Percentiles rank a stretch among this genome's conserved stretches.
phyloP scores from a whole-genome alignment of 2,797 vertebrate genomes.

The Lemur catta region DNA sequence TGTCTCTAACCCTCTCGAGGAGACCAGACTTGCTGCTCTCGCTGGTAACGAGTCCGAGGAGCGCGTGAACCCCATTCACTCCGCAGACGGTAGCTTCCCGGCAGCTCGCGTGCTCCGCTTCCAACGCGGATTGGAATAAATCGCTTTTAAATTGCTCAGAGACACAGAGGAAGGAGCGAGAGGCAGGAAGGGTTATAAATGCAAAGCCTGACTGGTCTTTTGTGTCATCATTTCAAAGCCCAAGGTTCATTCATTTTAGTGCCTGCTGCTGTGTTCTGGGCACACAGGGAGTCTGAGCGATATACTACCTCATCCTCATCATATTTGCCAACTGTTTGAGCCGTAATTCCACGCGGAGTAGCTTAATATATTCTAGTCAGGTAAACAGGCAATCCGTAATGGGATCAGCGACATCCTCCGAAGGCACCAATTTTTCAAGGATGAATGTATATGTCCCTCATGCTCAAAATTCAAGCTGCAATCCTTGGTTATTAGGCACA shows the following conservation, averaged over 20 bases:
- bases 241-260: slow-evolving; percentile 20
- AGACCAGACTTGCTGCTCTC: neutral
- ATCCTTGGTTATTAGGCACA: neutral
- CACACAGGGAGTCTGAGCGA: neutral
- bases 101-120: neutral
- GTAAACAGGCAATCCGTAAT: slow-evolving; percentile 25
- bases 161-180: slow-evolving; percentile 38
- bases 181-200: slow-evolving; percentile 26
- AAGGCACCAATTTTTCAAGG: neutral
- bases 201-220: slow-evolving; percentile 48
- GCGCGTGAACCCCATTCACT: neutral
- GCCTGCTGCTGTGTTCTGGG: neutral
- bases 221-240: slow-evolving; percentile 51
- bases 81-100: neutral
- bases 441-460: neutral
- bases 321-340: neutral
- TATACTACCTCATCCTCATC: neutral
- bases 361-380: slow-evolving; percentile 34
- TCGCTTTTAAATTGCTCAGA: slow-evolving; percentile 55
- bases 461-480: neutral
- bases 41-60: neutral
- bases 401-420: neutral
- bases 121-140: slow-evolving; percentile 20
- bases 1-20: neutral
- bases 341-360: neutral